Base-by-base conservation (phyloP, 2,113 vertebrate species). In the Drymodes brunneopygia region DNA sequence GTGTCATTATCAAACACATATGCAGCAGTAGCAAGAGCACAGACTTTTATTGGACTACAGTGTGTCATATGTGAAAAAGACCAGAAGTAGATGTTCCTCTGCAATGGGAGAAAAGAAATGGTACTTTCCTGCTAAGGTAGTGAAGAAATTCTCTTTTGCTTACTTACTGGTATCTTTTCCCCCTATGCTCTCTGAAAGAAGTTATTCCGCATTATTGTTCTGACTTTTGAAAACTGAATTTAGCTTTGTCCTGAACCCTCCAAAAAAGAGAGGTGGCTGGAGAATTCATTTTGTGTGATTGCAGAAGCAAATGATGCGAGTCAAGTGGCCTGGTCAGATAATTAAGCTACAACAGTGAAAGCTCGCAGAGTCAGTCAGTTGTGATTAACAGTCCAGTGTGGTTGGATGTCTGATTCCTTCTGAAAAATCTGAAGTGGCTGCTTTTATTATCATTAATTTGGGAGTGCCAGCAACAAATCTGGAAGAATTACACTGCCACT, bases 341-440 rank as follows among this genome's bases (percentile, higher is more conserved):
- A 96, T 96, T 96, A 96, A 96, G 51, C 75, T 86, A 90, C 92
- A 93, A 71, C 64, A 93, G 90, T 90, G 88, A 86, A 88, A 78
- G 60, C 92, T 95, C 3, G 0, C 56, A 21, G 85, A 95, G 82
- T 81, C 88, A 93, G 93, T 94, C 93, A 78, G 50, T 93, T 95
- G 93, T 95, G 91, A 95, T 95, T 95, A 53, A 48, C 27, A 5
- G 57, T 65, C 74, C 45, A 4, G 33, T 61, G 65, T 90, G n/a
- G 60, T 20, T 38, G 89, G 36, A 36, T 61, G 13, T 95, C 92
- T 93, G 31, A 70, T 90, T 78, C 61, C 69, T 92, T 70, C 61
- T 88, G 81, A 84, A 90, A 94, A 94, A 81, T 56, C 48, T 5
- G 6, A 94, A 92, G 47, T 56, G 67, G 65, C 81, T 97, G 42